These are phyloP conservation scores for Phania funesta DNA, from an alignment of 2,888 invertebrate genomes.

Conservation along the genomic window DNA sequence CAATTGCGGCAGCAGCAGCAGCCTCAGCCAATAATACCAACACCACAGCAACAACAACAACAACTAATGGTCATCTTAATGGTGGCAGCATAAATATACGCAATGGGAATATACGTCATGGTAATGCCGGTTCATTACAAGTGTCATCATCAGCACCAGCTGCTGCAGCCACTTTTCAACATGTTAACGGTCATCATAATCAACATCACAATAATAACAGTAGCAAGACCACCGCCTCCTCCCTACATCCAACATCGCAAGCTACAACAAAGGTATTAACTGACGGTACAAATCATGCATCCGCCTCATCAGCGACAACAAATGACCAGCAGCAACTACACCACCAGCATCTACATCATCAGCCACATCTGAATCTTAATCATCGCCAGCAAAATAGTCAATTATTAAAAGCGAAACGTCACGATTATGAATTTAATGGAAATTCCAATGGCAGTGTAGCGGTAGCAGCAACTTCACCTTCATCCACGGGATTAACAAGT, in stretches of 20 bases:
- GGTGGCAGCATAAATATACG: constrained; percentile 63
- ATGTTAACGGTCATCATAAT: constrained; percentile 64
- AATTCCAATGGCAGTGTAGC: constrained; percentile 37
- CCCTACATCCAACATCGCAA: constrained; percentile 32
- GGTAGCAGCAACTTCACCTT: constrained; percentile 47
- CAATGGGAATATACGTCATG: constrained; percentile 62
- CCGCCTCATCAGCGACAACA: constrained; percentile 50
- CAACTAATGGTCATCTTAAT: constrained; percentile 51
- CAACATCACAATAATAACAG: constrained; percentile 21
- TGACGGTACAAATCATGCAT: constrained; percentile 60
- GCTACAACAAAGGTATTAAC: constrained; percentile 63
- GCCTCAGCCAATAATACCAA: constrained; percentile 15
- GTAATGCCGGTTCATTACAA: constrained; percentile 60
- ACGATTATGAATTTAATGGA: constrained; percentile 70
- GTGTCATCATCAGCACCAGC: constrained; percentile 71
- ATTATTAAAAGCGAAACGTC: constrained; percentile 67
- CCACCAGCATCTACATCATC: constrained; percentile 21
- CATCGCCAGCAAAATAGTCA: constrained; percentile 67
- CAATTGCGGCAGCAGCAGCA: constrained; percentile 55
- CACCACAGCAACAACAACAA: constrained; percentile 45
- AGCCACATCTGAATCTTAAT: constrained; percentile 34
- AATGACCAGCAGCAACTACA: constrained; percentile 35
- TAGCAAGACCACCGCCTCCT: constrained; percentile 27
- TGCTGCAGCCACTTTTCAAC: constrained; percentile 69
- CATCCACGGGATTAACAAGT: constrained; percentile 56